Conservation (phyloP, 2,797 vertebrate species). For the Hylomyscus alleni region DNA sequence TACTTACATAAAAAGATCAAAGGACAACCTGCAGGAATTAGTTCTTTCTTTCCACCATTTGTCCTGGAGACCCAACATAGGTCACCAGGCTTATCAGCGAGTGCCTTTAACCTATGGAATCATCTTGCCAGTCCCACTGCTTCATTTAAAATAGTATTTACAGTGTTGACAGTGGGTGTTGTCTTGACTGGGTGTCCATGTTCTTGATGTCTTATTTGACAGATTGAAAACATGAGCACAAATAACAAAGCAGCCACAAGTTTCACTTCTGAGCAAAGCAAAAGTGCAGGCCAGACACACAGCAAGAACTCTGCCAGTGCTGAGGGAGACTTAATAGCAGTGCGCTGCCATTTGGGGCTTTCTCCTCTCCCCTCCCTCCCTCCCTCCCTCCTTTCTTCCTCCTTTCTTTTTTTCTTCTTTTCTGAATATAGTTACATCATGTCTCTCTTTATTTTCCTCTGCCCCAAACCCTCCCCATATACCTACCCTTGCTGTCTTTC, state of each 20-base stretch:
- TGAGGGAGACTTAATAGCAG: background rate
- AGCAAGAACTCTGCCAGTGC: background rate
- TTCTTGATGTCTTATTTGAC: background rate
- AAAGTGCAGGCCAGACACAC: background rate
- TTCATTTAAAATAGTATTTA: background rate
- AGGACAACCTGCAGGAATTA: background rate
- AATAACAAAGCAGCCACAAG: background rate
- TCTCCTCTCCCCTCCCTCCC: no score
- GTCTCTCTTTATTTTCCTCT: background rate
- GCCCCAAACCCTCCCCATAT: background rate
- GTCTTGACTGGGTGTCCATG: background rate
- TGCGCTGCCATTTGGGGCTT: no score
- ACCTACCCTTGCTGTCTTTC: background rate
- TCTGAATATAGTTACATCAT: background rate
- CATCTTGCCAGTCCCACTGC: background rate
- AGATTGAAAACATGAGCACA: background rate
- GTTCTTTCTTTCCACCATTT: background rate
- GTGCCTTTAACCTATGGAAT: background rate
- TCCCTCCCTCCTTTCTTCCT: no score
- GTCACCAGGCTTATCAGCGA: background rate
- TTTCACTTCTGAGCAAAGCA: background rate
- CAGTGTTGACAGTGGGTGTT: background rate
- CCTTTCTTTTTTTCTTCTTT: background rate
- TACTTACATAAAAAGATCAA: background rate
- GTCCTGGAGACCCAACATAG: background rate